These are phyloP conservation scores for Dinocampus coccinellae DNA, from an alignment of 2,888 invertebrate genomes.

Conservation along the genomic window DNA sequence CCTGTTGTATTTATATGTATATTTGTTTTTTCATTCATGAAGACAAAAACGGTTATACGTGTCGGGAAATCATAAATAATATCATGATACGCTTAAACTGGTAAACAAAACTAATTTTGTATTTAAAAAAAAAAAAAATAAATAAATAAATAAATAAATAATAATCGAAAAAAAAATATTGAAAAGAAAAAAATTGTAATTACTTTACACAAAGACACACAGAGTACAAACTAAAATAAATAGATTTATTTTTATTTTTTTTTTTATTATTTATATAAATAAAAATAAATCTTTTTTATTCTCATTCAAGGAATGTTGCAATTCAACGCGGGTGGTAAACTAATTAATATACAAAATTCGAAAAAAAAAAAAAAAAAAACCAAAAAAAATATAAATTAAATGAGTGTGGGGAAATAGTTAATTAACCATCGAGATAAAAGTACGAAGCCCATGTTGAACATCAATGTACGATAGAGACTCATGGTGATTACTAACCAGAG, in stretches of 20 bases:
- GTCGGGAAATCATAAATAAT: no score
- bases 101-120: no score
- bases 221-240: no score
- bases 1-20: background rate
- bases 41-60: no score
- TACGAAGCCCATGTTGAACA: slow-evolving; percentile 7
- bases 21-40: background rate
- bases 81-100: no score
- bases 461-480: slow-evolving; percentile 8
- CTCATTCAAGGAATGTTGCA: background rate
- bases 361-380: slow-evolving; percentile 3
- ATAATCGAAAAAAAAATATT: no score
- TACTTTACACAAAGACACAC: no score
- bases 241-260: no score
- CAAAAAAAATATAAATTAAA: background rate
- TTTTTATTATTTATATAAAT: no score
- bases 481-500: background rate
- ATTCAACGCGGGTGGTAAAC: background rate
- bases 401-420: background rate
- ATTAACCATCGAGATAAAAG: slow-evolving; percentile 14
- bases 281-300: background rate
- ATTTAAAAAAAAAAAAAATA: no score
- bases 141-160: no score
- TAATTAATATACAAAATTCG: slow-evolving; percentile 16
- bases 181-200: no score